A percentile compares a stretch with the other conserved stretches of the same genome.
phyloP scores from a whole-genome alignment of 2,113 vertebrate species.

The Phoxinus phoxinus region DNA sequence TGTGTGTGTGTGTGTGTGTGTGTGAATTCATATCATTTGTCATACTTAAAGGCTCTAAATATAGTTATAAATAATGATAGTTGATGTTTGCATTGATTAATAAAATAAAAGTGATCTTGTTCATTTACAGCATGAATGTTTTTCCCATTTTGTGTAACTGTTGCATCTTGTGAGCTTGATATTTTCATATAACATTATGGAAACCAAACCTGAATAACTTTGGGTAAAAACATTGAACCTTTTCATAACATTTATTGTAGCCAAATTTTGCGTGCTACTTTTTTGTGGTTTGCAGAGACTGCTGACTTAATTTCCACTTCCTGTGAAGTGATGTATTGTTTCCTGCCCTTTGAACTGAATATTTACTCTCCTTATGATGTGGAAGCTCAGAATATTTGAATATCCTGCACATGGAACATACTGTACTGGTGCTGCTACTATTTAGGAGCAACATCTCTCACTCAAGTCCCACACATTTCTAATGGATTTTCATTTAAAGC shows the following conservation, averaged over 20 bases:
- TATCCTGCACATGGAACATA: background rate
- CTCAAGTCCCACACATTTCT: conserved; percentile 8
- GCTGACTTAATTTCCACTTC: background rate
- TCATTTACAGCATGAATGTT: background rate
- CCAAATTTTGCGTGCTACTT: background rate
- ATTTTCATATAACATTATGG: no score
- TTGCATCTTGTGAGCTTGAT: no score
- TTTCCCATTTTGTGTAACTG: no score
- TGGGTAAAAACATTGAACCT: background rate
- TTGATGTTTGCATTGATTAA: background rate
- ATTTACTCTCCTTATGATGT: background rate
- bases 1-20: no score
- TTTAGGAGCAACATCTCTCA: background rate
- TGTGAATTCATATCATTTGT: no score
- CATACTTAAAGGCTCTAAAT: no score
- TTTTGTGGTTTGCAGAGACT: background rate
- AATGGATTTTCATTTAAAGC: background rate
- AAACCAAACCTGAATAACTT: no score
- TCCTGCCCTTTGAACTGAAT: background rate
- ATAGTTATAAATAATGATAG: background rate
- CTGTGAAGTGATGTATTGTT: conserved; percentile 7
- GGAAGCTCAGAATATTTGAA: background rate
- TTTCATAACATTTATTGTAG: background rate
- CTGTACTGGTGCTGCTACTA: background rate
- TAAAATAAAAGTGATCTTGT: background rate